Conservation (phyloP, 2,888 invertebrate species). For the Rotaria socialis region DNA sequence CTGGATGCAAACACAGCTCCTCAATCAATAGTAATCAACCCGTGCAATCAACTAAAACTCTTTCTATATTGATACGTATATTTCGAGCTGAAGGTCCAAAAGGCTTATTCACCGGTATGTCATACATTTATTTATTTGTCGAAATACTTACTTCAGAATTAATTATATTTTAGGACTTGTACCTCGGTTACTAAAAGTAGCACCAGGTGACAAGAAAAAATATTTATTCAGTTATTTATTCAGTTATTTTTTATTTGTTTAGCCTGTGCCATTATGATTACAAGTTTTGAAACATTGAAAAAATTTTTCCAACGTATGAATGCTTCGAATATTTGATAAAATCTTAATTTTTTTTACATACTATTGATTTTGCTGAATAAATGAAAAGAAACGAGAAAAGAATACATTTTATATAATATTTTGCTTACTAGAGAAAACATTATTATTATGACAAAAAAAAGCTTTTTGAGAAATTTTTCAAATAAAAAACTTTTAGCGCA, state of each 20-base stretch:
- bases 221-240: background rate
- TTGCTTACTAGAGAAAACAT: no score
- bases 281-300: constrained; percentile 72
- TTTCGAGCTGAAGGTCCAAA: constrained; percentile 1
- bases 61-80: background rate
- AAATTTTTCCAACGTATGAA: background rate
- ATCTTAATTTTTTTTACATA: background rate
- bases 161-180: constrained; percentile 61
- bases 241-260: constrained; percentile 62
- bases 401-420: no score
- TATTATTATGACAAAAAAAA: no score
- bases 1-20: background rate
- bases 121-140: background rate
- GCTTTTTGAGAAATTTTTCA: no score
- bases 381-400: background rate
- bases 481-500: no score
- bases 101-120: constrained; percentile 8
- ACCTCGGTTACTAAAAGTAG: constrained; percentile 87
- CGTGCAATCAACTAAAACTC: background rate
- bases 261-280: constrained; percentile 98
- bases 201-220: constrained; percentile 55
- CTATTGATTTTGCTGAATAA: background rate
- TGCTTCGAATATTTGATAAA: background rate
- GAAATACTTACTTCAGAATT: no score
- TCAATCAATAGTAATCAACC: background rate